phyloP scores from a whole-genome alignment of 1,140 invertebrate species.

The Drosophila miranda region DNA sequence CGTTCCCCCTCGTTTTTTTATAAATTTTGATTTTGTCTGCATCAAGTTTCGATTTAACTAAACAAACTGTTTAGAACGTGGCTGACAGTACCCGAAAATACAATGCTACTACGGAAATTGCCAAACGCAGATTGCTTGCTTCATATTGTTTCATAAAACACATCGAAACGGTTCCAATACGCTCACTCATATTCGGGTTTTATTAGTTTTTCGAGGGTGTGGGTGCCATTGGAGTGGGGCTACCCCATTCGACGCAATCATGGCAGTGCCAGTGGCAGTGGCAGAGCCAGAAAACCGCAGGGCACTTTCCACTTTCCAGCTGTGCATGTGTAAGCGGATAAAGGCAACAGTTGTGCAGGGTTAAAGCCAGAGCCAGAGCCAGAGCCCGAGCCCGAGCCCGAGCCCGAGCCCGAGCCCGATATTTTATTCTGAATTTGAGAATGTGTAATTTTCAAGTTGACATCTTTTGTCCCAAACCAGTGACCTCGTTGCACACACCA shows the following conservation, averaged over 20 bases:
- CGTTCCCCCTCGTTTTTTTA: too few relatives aligned
- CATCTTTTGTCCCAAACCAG: conserved; percentile 75
- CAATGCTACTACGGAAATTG: conserved; percentile 43
- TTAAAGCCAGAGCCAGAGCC: conserved; percentile 46
- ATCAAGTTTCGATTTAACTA: background rate
- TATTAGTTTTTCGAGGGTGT: conserved; percentile 60
- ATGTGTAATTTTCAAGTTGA: conserved; percentile 80
- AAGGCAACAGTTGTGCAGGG: conserved; percentile 64
- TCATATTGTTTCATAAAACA: conserved; percentile 67
- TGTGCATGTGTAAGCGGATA: conserved; percentile 70
- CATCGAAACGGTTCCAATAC: conserved; percentile 23
- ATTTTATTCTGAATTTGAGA: conserved; percentile 58
- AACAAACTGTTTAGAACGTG: background rate
- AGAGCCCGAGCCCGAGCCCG: conserved; percentile 44
- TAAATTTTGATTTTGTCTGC: conserved; percentile 24
- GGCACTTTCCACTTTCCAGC: conserved; percentile 49
- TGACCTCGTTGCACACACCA: conserved; percentile 65
- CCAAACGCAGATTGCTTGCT: conserved; percentile 49
- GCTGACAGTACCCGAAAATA: conserved; percentile 30
- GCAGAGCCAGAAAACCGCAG: conserved; percentile 48
- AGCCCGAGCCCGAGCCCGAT: too few relatives aligned
- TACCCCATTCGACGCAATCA: conserved; percentile 44
- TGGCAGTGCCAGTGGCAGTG: conserved; percentile 27
- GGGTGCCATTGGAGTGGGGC: background rate
- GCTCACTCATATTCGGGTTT: conserved; percentile 43